A percentile compares a stretch with the other conserved stretches of the same genome.
Conservation (phyloP, 2,888 invertebrate species). For the Thalpophila matura region DNA sequence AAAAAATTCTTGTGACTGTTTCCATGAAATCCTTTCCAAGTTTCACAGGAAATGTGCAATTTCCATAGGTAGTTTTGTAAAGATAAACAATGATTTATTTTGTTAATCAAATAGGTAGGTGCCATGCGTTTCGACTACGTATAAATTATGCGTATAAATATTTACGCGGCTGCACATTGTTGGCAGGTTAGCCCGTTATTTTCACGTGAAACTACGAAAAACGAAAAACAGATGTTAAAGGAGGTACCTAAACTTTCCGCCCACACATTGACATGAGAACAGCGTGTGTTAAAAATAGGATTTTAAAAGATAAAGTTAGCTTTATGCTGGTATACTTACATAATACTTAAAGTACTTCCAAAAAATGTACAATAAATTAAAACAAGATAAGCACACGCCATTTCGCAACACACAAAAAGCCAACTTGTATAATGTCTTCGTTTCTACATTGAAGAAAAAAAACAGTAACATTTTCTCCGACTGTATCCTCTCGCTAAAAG, state of each 20-base stretch:
- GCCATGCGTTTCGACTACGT: neutral
- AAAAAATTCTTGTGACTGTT: neutral
- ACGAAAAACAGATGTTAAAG: no score
- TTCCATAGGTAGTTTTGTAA: constrained; percentile 5
- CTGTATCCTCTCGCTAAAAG: constrained; percentile 71
- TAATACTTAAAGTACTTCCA: neutral
- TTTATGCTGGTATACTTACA: no score
- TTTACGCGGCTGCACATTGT: neutral
- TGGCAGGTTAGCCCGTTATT: neutral
- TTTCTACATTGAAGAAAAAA: constrained; percentile 21
- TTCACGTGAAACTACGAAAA: no score
- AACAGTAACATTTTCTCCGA: constrained; percentile 31
- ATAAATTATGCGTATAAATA: neutral
- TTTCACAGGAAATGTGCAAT: neutral
- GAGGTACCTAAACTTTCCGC: no score
- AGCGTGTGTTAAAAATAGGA: neutral
- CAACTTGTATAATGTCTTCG: neutral
- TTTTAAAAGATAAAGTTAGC: neutral
- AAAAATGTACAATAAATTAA: neutral
- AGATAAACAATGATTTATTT: neutral
- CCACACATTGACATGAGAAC: neutral
- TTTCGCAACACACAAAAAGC: neutral
- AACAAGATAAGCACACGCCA: neutral
- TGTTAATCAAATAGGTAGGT: neutral
- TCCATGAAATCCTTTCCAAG: neutral